These are phyloP conservation scores for Aromia moschata DNA, from an alignment of 2,888 invertebrate genomes.

Conservation along the genomic window DNA sequence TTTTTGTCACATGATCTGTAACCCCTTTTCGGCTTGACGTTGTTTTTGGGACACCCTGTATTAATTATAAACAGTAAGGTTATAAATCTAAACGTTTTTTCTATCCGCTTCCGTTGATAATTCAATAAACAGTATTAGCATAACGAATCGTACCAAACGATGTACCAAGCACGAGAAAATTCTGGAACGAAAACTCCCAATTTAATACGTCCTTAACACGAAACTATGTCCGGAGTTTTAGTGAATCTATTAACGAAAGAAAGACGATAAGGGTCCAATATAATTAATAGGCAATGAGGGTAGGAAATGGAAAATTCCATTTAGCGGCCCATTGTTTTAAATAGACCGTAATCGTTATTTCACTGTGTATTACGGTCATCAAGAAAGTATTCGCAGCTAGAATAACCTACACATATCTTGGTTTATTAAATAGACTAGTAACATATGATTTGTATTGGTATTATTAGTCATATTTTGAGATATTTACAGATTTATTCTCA, in stretches of 20 bases:
- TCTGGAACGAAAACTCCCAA: constrained; percentile 9
- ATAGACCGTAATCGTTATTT: not conserved
- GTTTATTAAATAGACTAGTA: too few relatives aligned
- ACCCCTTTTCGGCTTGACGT: too few relatives aligned
- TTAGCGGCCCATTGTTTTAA: constrained; percentile 4
- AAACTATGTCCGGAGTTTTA: constrained; percentile 19
- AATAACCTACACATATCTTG: too few relatives aligned
- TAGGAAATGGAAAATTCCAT: not conserved
- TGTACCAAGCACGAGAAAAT: constrained; percentile 36
- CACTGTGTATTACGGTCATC: too few relatives aligned
- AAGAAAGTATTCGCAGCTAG: too few relatives aligned
- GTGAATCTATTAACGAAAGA: constrained; percentile 21
- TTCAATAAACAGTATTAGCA: constrained; percentile 26
- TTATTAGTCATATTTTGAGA: too few relatives aligned
- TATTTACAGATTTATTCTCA: too few relatives aligned
- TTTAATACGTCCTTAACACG: constrained; percentile 30
- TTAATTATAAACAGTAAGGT: not conserved
- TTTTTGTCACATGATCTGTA: too few relatives aligned
- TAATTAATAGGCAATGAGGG: constrained; percentile 6
- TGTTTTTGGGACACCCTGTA: too few relatives aligned
- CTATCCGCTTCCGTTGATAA: constrained; percentile 4
- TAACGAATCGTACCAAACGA: constrained; percentile 26
- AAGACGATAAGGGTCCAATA: constrained; percentile 14
- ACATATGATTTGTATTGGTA: too few relatives aligned
- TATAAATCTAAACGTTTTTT: not conserved